Evolutionary conservation across 1,140 invertebrate species (phyloP), one percentile per base, ranked within the genome.

Genomic region (Cepaea nemoralis): DNA sequence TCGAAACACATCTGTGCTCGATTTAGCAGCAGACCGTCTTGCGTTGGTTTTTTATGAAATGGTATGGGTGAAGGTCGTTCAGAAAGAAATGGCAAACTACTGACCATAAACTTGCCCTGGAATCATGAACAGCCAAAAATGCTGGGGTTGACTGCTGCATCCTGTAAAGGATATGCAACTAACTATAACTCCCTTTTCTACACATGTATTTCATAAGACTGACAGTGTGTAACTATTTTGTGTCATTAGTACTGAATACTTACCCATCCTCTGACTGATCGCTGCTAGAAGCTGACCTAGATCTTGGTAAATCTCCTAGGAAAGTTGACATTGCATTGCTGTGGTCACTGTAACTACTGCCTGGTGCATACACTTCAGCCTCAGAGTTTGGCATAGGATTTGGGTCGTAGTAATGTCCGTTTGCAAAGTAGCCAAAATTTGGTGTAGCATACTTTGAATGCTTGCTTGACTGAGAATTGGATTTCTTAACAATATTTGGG

Each of bases 381-480:
- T 85, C 71, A 24, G 84, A 74, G 35, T 86, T 83, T 35, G 86
- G 84, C 40, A 85, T 80, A 10, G 86, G 85, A 55, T 85, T 85
- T n/a, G 89, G 89, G 73, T 89, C 89, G 82, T 89, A 89, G 77
- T 86, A 89, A 37, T 86, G 86, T 59, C 87, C 88, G 83, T 88
- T 89, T 50, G 85, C 83, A 83, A 88, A 88, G 75, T 89, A 88
- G 10, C 87, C 87, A 79, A 83, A 74, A 33, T 77, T 83, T 35
- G 80, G 73, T 19, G 40, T 45, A 69, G 71, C 24, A 12, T 69
- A 37, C 12, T 55, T 81, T 33, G 71, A n/a, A 66, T 33, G 35
- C 71, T 33, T 63, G 33, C 37, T 14, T 19, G 12, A 37, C 24
- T 70, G 40, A 24, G 76, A 67, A 27, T 10, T 42, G 33, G 66